phyloP scores from a whole-genome alignment of 1,140 invertebrate genomes.

The Halotydeus destructor region DNA sequence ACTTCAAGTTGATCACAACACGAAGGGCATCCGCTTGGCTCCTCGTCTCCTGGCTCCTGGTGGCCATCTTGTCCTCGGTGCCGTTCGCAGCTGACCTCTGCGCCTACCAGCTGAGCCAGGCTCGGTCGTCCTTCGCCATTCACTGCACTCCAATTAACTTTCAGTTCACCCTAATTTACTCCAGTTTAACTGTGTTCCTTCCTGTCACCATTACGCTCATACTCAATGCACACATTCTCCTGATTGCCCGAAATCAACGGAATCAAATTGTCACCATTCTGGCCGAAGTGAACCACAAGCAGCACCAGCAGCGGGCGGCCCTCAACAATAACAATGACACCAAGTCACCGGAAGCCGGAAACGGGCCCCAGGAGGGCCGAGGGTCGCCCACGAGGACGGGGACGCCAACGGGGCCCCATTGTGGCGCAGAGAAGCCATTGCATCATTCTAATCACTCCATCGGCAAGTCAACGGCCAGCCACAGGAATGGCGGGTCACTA shows the following conservation, averaged over 20 bases:
- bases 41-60: conserved; percentile 26
- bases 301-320: too few species aligned
- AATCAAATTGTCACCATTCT: conserved; percentile 61
- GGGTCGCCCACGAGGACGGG: not conserved
- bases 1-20: conserved; percentile 43
- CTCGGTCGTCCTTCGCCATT: conserved; percentile 37
- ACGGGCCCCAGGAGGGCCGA: too few species aligned
- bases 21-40: conserved; percentile 33
- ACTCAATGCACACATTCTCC: conserved; percentile 42
- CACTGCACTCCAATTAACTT: conserved; percentile 37
- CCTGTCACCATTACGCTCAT: conserved; percentile 42
- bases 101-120: conserved; percentile 33
- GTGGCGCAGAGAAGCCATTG: not conserved
- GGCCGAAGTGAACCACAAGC: conserved; percentile 64
- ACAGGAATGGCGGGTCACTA: too few species aligned
- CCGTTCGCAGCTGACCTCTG: conserved; percentile 25
- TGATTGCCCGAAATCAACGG: conserved; percentile 54
- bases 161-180: conserved; percentile 38
- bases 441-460: not conserved
- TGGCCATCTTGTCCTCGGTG: conserved; percentile 19
- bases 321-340: too few species aligned
- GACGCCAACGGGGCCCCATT: not conserved
- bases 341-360: too few species aligned
- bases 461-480: too few species aligned
- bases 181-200: conserved; percentile 37